Percentiles rank a stretch among this genome's conserved stretches.
Conservation (phyloP, 2,797 vertebrate species). For the Clarias platycephalus region DNA sequence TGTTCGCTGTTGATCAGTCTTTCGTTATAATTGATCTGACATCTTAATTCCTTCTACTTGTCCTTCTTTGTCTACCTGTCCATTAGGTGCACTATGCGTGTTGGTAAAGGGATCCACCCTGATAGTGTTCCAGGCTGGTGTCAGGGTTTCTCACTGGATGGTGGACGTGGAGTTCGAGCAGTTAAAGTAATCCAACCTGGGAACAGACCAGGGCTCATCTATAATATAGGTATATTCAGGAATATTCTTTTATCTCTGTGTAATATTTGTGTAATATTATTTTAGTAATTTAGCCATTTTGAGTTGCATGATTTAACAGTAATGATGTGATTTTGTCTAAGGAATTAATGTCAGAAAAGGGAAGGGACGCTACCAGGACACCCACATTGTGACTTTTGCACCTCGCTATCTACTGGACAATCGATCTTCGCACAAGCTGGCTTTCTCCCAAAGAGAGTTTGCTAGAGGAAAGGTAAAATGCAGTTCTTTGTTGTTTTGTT, state of each 20-base stretch:
- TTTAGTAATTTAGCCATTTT: not conserved
- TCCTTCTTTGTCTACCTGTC: not conserved
- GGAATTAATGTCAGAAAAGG: slow-evolving; percentile 95
- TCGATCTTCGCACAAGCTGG: slow-evolving; percentile 88
- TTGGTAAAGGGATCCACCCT: slow-evolving; percentile 93
- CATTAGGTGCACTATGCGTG: slow-evolving; percentile 91
- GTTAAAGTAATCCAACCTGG: slow-evolving; percentile 96
- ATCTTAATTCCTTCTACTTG: not conserved
- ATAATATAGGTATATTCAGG: slow-evolving; percentile 86
- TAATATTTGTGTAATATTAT: not conserved
- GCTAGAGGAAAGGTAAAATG: slow-evolving; percentile 87
- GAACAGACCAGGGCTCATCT: slow-evolving; percentile 94
- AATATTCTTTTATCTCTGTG: not conserved
- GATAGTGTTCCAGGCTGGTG: slow-evolving; percentile 96
- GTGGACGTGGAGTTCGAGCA: slow-evolving; percentile 92
- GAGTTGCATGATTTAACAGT: not conserved
- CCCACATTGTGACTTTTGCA: slow-evolving; percentile 93
- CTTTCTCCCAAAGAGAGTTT: slow-evolving; percentile 94
- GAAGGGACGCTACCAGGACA: slow-evolving; percentile 91
- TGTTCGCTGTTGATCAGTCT: not conserved
- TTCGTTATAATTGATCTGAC: not conserved
- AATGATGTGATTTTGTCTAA: slow-evolving; percentile 59
- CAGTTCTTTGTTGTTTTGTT: not conserved
- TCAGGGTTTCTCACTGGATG: slow-evolving; percentile 95
- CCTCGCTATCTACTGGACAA: slow-evolving; percentile 95